A percentile compares a stretch with the other conserved stretches of the same genome.
Evolutionary conservation across 2,797 vertebrate genomes (phyloP).

Genomic region (Leptatherina wallacei): DNA sequence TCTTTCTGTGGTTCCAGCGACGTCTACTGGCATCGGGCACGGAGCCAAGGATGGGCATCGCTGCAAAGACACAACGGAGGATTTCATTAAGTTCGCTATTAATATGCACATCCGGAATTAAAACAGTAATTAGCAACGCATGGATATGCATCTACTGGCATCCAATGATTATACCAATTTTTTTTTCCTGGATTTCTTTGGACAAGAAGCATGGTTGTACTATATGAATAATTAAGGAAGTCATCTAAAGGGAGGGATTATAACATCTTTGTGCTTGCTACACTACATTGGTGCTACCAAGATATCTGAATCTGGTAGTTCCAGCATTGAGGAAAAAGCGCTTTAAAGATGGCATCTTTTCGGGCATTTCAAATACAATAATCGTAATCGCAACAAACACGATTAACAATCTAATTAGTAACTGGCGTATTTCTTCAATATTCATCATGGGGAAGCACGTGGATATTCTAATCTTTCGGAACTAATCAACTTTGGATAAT

Average conservation of each 20-base stretch:
- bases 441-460: slow-evolving; percentile 86
- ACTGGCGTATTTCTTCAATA: slow-evolving; percentile 75
- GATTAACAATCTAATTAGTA: slow-evolving; percentile 80
- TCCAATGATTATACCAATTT: slow-evolving; percentile 61
- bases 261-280: slow-evolving; percentile 84
- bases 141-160: slow-evolving; percentile 73
- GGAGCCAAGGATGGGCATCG: slow-evolving; percentile 87
- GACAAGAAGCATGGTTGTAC: slow-evolving; percentile 83
- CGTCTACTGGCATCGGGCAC: slow-evolving; percentile 90
- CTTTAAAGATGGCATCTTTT: slow-evolving; percentile 93
- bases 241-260: slow-evolving; percentile 90
- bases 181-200: slow-evolving; percentile 79
- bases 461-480: slow-evolving; percentile 89
- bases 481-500: slow-evolving; percentile 98
- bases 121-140: slow-evolving; percentile 78
- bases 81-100: slow-evolving; percentile 81
- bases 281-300: slow-evolving; percentile 82
- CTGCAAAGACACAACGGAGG: slow-evolving; percentile 84
- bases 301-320: slow-evolving; percentile 77
- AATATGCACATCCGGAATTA: slow-evolving; percentile 78
- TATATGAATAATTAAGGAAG: slow-evolving; percentile 93
- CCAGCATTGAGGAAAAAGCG: slow-evolving; percentile 82
- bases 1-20: slow-evolving; percentile 84
- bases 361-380: slow-evolving; percentile 79
- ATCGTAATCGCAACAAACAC: slow-evolving; percentile 71